Evolutionary conservation across 2,888 invertebrate genomes (phyloP).

Genomic region (Miltochrista miniata): DNA sequence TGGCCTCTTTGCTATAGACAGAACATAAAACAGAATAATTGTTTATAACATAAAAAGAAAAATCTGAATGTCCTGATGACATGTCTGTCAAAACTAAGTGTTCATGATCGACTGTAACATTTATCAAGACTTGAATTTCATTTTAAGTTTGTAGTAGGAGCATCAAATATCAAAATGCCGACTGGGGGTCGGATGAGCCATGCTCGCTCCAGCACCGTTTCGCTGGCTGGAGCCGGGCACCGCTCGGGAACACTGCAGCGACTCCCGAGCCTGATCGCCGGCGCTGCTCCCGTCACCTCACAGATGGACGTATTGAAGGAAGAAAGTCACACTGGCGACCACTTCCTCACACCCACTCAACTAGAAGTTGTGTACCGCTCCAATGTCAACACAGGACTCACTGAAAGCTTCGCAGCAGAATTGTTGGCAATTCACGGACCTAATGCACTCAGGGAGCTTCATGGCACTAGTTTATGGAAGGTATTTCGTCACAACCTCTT

Average conservation of each 20-base stretch:
- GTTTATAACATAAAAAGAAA: not conserved
- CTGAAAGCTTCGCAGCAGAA: constrained; percentile 77
- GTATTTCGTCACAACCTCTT: constrained; percentile 87
- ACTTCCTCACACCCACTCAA: constrained; percentile 70
- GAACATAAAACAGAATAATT: not conserved
- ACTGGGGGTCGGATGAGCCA: not conserved
- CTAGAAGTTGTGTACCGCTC: constrained; percentile 73
- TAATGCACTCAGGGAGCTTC: constrained; percentile 84
- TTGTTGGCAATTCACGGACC: constrained; percentile 82
- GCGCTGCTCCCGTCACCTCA: constrained; percentile 34
- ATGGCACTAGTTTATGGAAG: constrained; percentile 84
- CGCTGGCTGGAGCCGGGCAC: constrained; percentile 31
- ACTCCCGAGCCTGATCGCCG: constrained; percentile 39
- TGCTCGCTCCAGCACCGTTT: not conserved
- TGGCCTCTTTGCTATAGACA: no score
- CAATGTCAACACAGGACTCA: constrained; percentile 77
- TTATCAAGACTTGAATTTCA: not conserved
- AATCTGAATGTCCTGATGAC: not conserved
- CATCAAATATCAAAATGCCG: not conserved
- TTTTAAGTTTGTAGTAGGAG: not conserved
- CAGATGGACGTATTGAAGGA: constrained; percentile 63
- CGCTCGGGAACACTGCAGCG: constrained; percentile 27
- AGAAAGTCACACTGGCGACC: constrained; percentile 70
- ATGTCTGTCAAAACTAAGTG: not conserved
- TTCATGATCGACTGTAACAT: no score